phyloP scores from a whole-genome alignment of 1,140 invertebrate genomes.

The Apis cerana region DNA sequence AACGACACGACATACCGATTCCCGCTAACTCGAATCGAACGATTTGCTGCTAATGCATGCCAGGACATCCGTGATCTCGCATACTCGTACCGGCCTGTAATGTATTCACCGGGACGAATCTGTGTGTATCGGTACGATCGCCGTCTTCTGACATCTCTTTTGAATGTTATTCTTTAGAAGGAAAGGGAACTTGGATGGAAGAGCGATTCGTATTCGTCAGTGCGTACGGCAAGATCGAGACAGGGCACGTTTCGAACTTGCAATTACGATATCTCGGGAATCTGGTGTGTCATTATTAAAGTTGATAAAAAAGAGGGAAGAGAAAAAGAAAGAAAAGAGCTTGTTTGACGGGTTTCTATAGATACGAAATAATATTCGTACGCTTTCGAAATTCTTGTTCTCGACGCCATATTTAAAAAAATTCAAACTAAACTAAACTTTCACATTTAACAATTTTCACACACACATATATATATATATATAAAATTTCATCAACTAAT shows the following conservation, averaged over 20 bases:
- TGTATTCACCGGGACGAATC: constrained; percentile 67
- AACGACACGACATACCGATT: not conserved
- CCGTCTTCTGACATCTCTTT: constrained; percentile 60
- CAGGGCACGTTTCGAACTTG: constrained; percentile 69
- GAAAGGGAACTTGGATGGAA: not conserved
- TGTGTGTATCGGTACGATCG: constrained; percentile 66
- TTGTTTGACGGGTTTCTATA: not conserved
- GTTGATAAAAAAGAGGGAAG: constrained; percentile 14
- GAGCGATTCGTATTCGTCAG: constrained; percentile 48
- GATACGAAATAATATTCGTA: not conserved
- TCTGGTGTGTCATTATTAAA: constrained; percentile 48
- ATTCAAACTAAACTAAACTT: too few species aligned
- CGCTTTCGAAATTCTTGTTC: not conserved
- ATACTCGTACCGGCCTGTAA: constrained; percentile 65
- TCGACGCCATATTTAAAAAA: too few species aligned
- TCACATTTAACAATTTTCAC: too few species aligned
- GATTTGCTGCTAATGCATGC: constrained; percentile 39
- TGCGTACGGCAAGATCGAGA: constrained; percentile 69
- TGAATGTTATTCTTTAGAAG: constrained; percentile 57
- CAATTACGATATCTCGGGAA: constrained; percentile 58
- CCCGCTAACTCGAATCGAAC: constrained; percentile 17
- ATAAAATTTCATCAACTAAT: too few species aligned
- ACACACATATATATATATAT: not conserved
- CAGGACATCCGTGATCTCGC: constrained; percentile 68
- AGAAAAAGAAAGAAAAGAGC: not conserved